Percentiles rank a stretch among this genome's conserved stretches.
phyloP scores from a whole-genome alignment of 1,140 invertebrate genomes.

The Scaptomyza montana region DNA sequence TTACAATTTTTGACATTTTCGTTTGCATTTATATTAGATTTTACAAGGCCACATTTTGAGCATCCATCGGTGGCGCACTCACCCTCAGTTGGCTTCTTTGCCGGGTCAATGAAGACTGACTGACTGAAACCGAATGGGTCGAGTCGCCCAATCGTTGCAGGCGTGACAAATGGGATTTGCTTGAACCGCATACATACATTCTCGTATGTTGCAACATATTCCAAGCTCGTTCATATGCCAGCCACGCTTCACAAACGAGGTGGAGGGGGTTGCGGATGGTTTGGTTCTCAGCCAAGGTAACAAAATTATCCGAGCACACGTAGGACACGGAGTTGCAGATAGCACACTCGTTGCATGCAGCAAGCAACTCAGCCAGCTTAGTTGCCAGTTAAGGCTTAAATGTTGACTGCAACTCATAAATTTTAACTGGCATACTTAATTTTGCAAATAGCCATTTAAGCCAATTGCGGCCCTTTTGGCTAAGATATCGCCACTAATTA shows the following conservation, averaged over 20 bases:
- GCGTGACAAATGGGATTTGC: slow-evolving; percentile 73
- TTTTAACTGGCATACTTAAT: slow-evolving; percentile 27
- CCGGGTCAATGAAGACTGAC: slow-evolving; percentile 52
- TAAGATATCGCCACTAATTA: slow-evolving; percentile 28
- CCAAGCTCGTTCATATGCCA: slow-evolving; percentile 41
- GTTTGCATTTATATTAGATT: slow-evolving; percentile 82
- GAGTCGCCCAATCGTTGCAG: slow-evolving; percentile 48
- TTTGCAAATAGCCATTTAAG: slow-evolving; percentile 25
- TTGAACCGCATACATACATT: slow-evolving; percentile 11
- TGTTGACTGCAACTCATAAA: slow-evolving; percentile 39
- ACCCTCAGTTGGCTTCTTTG: slow-evolving; percentile 19
- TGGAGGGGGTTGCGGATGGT: slow-evolving; percentile 1
- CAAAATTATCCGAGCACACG: slow-evolving; percentile 39
- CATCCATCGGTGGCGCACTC: neutral
- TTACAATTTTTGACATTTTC: slow-evolving; percentile 80
- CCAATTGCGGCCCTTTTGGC: slow-evolving; percentile 18
- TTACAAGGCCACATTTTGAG: slow-evolving; percentile 52
- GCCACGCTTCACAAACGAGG: slow-evolving; percentile 20
- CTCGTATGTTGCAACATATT: slow-evolving; percentile 40
- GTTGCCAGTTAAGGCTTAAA: slow-evolving; percentile 37
- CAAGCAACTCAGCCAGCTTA: neutral
- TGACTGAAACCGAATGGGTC: slow-evolving; percentile 39
- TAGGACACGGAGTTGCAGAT: slow-evolving; percentile 30
- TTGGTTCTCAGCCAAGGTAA: slow-evolving; percentile 30
- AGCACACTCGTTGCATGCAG: slow-evolving; percentile 7